phyloP scores from a whole-genome alignment of 2,113 vertebrate species.

The Gallinago jamesoni region DNA sequence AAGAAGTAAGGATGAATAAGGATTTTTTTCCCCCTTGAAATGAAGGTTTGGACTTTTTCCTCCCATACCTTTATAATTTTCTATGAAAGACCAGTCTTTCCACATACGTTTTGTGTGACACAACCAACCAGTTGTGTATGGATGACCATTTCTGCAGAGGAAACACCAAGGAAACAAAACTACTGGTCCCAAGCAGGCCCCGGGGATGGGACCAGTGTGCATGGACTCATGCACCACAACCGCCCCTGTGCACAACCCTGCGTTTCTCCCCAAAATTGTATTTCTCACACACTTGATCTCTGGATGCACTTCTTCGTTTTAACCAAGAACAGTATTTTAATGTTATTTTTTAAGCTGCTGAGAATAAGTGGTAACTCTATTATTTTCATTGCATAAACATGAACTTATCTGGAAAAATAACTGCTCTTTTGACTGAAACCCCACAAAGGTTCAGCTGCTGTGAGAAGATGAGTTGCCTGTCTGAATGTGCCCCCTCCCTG shows the following conservation, averaged over 20 bases:
- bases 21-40: neutral
- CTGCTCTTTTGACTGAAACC: neutral
- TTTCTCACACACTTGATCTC: neutral
- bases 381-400: neutral
- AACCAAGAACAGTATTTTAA: neutral
- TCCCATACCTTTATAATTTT: rapidly evolving
- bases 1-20: neutral
- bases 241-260: rapidly evolving
- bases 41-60: neutral
- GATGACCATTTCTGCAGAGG: neutral
- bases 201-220: rapidly evolving
- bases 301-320: neutral
- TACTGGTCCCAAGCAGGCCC: rapidly evolving
- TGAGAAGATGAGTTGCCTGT: rapidly evolving
- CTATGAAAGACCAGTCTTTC: neutral
- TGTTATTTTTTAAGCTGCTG: neutral
- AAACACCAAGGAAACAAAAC: neutral
- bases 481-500: rapidly evolving
- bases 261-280: rapidly evolving
- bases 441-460: neutral
- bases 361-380: too few relatives aligned
- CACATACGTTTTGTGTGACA: rapidly evolving
- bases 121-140: rapidly evolving
- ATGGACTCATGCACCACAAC: rapidly evolving
- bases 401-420: neutral